Evolutionary conservation across 2,113 vertebrate genomes (phyloP).

Genomic region (Ammodytes marinus): DNA sequence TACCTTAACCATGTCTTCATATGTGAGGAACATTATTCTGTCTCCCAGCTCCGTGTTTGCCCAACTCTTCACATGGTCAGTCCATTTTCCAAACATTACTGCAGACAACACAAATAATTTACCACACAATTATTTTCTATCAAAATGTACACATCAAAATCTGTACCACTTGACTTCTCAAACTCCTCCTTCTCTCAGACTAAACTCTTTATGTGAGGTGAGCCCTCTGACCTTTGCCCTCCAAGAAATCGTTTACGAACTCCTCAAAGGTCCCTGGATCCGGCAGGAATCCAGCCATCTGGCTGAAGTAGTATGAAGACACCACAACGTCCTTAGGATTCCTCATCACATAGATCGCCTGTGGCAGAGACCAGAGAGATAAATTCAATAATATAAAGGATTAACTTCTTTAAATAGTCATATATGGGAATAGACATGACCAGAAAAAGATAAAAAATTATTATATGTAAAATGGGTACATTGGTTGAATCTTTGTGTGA

Average conservation of each 20-base stretch:
- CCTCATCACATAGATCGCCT: conserved; percentile 85
- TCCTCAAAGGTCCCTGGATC: conserved; percentile 86
- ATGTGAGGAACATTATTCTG: conserved; percentile 82
- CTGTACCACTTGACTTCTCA: not conserved
- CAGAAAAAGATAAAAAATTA: not conserved
- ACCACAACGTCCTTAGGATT: conserved; percentile 85
- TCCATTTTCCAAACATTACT: conserved; percentile 88
- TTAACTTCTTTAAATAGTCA: not conserved
- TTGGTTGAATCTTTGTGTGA: too few species aligned
- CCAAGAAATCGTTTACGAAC: conserved; percentile 82
- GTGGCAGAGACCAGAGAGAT: not conserved
- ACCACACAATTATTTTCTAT: not conserved
- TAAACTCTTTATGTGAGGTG: not conserved
- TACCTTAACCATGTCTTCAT: conserved; percentile 85
- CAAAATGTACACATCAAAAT: not conserved
- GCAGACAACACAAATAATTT: conserved; percentile 26
- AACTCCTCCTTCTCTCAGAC: not conserved
- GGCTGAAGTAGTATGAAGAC: conserved; percentile 85
- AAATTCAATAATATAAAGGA: not conserved
- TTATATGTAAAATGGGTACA: too few species aligned
- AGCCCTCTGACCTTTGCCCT: conserved; percentile 78
- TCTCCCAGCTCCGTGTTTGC: conserved; percentile 73
- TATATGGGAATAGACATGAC: not conserved
- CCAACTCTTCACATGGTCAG: conserved; percentile 86
- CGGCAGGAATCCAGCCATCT: conserved; percentile 83